phyloP scores from a whole-genome alignment of 2,888 invertebrate genomes.

The Nemotelus pantherinus region DNA sequence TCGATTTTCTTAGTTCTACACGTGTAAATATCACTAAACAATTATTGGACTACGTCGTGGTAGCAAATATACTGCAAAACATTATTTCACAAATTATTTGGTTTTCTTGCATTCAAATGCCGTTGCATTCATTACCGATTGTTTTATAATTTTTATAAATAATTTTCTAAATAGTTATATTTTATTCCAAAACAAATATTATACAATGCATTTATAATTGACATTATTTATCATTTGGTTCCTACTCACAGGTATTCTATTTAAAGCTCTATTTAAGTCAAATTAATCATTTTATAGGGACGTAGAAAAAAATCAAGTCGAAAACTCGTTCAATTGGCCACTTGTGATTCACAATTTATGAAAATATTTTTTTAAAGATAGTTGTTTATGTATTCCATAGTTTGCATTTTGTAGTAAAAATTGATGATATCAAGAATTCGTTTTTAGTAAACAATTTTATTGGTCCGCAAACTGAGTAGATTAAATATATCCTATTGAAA shows the following conservation, averaged over 20 bases:
- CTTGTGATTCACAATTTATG: slow-evolving; percentile 34
- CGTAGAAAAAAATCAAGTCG: not conserved
- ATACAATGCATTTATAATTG: slow-evolving; percentile 40
- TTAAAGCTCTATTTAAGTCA: slow-evolving; percentile 28
- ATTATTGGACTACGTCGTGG: slow-evolving; percentile 39
- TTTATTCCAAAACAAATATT: slow-evolving; percentile 7
- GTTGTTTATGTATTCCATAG: not conserved
- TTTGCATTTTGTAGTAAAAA: not conserved
- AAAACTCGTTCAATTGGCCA: slow-evolving; percentile 33
- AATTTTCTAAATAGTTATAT: slow-evolving; percentile 7
- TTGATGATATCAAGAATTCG: not conserved
- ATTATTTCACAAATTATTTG: no score
- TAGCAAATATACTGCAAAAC: not conserved
- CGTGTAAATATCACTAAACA: slow-evolving; percentile 44
- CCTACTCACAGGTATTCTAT: slow-evolving; percentile 10
- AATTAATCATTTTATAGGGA: not conserved
- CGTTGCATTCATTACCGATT: no score
- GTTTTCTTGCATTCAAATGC: no score
- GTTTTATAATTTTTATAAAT: not conserved
- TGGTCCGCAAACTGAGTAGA: slow-evolving; percentile 26
- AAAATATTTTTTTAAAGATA: not conserved
- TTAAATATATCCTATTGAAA: no score
- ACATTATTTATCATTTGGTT: slow-evolving; percentile 42
- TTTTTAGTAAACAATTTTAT: not conserved
- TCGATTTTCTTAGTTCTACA: not conserved